A percentile compares a stretch with the other conserved stretches of the same genome.
phyloP scores from a whole-genome alignment of 35 echinoderm and acorn worm species.

The Nesometra sesokonis region DNA sequence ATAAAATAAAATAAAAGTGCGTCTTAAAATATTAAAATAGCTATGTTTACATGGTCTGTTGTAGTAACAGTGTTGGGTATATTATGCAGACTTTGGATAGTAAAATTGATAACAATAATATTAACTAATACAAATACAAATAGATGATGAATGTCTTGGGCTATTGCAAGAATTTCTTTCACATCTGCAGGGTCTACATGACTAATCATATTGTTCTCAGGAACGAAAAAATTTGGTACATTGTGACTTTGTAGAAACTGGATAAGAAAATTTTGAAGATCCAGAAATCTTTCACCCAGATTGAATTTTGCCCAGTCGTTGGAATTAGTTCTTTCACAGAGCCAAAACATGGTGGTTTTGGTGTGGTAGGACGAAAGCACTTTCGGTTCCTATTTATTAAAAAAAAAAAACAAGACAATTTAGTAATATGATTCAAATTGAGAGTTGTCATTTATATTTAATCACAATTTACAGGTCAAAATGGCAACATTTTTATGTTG shows the following conservation, averaged over 20 bases:
- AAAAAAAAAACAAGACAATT: background rate
- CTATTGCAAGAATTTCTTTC: background rate
- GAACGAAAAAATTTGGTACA: background rate
- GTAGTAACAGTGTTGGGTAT: no score
- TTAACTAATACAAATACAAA: no score
- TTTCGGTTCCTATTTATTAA: background rate
- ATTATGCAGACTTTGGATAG: no score
- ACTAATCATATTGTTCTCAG: slow-evolving; percentile 8
- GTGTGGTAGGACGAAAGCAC: background rate
- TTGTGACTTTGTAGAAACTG: background rate
- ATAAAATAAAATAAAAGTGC: no score
- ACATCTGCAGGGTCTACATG: background rate
- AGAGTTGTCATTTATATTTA: background rate
- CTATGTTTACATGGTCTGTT: no score
- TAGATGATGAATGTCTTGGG: background rate
- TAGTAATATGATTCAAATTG: background rate
- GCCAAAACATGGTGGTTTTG: slow-evolving; percentile 6
- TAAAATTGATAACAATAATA: no score
- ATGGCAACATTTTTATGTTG: no score
- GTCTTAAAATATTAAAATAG: no score
- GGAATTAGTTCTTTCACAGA: background rate
- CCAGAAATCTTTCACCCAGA: background rate
- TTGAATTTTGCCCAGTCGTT: background rate
- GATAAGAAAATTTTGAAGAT: background rate
- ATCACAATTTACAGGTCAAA: no score